phyloP scores from a whole-genome alignment of 1,140 invertebrate species.

The Lasioglossum baleicum region DNA sequence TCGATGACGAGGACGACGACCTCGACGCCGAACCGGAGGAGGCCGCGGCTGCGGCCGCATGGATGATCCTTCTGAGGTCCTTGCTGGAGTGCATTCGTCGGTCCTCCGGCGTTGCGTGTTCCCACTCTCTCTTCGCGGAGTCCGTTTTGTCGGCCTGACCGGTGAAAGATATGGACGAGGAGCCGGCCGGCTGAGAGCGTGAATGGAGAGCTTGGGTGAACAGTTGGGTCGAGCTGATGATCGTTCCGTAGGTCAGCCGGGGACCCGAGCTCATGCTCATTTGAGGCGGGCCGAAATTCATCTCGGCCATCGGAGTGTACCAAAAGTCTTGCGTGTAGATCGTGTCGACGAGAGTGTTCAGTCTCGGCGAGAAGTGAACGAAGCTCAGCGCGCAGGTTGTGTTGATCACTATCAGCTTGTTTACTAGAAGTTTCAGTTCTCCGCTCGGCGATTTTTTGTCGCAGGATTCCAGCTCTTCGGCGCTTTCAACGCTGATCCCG shows the following conservation, averaged over 20 bases:
- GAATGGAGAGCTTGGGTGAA: conserved; percentile 77
- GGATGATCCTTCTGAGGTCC: conserved; percentile 72
- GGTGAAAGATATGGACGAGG: conserved; percentile 11
- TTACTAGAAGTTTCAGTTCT: conserved; percentile 74
- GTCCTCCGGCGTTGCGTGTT: conserved; percentile 73
- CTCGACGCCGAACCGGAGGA: conserved; percentile 42
- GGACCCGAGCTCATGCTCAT: conserved; percentile 77
- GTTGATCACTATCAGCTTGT: conserved; percentile 77
- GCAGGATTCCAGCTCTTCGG: conserved; percentile 76
- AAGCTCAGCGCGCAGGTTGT: conserved; percentile 76
- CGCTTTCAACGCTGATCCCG: conserved; percentile 77
- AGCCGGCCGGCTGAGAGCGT: conserved; percentile 26
- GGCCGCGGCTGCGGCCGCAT: conserved; percentile 31
- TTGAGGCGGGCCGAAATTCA: conserved; percentile 78
- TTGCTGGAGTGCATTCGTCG: conserved; percentile 70
- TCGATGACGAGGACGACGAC: conserved; percentile 41
- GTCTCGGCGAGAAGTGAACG: conserved; percentile 73
- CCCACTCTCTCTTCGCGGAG: conserved; percentile 76
- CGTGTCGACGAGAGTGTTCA: conserved; percentile 76
- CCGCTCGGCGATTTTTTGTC: conserved; percentile 75
- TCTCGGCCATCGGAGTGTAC: conserved; percentile 78
- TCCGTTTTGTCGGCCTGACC: conserved; percentile 64
- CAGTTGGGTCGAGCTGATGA: conserved; percentile 78
- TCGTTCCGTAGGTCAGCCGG: conserved; percentile 76
- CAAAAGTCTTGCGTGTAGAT: conserved; percentile 77